Percentiles rank a stretch among this genome's conserved stretches.
phyloP scores from a whole-genome alignment of 2,113 vertebrate genomes.

The Callocephalon fimbriatum region DNA sequence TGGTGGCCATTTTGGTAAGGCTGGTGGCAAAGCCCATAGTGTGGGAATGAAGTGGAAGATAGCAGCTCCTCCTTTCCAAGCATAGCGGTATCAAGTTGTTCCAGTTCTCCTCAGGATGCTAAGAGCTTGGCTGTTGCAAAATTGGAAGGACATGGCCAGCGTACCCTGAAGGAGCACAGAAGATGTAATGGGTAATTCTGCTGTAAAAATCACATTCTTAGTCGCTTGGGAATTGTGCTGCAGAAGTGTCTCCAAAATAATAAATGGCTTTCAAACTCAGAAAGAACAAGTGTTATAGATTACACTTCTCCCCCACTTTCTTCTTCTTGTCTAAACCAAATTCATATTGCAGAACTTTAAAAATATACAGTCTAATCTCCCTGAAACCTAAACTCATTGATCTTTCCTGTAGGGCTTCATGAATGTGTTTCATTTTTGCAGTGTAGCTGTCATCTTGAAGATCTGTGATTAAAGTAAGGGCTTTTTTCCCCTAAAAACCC shows the following conservation, averaged over 20 bases:
- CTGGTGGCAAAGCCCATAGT: not conserved
- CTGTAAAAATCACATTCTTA: not conserved
- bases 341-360: slow-evolving; percentile 52
- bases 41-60: not conserved
- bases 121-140: not conserved
- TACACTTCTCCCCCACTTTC: slow-evolving; percentile 21
- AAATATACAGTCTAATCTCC: slow-evolving; percentile 51
- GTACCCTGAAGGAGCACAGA: not conserved
- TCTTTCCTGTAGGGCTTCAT: slow-evolving; percentile 46
- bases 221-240: not conserved
- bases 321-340: slow-evolving; percentile 56
- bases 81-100: not conserved
- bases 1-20: not conserved
- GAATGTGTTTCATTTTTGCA: slow-evolving; percentile 60
- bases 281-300: slow-evolving; percentile 47
- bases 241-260: slow-evolving; percentile 53
- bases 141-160: not conserved
- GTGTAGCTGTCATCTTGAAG: slow-evolving; percentile 38
- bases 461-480: slow-evolving; percentile 54
- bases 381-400: slow-evolving; percentile 62
- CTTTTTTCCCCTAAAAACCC: not conserved
- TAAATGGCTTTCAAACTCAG: slow-evolving; percentile 18
- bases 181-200: slow-evolving; percentile 11
- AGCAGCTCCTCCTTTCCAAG: not conserved
- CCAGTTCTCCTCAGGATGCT: not conserved